Conservation (phyloP, 2,797 vertebrate genomes). For the Dendrocincla fuliginosa region DNA sequence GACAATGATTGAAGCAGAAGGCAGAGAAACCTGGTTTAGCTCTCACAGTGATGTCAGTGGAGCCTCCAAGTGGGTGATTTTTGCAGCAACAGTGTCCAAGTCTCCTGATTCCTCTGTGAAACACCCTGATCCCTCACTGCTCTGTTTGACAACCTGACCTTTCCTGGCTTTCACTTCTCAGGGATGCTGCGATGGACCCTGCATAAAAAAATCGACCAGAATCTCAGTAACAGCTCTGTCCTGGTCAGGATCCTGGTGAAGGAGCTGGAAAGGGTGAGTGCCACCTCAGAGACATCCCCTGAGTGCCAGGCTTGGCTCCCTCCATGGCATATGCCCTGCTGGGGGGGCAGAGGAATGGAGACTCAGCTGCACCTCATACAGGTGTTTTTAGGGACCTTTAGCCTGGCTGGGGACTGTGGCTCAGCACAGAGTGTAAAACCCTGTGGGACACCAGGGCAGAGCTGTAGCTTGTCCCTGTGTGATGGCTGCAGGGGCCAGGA, state of each 20-base stretch:
- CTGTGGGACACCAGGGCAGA: not conserved
- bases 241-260: constrained; percentile 87
- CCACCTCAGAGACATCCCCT: not conserved
- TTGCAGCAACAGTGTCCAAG: not conserved
- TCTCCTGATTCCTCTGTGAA: not conserved
- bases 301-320: rapidly evolving
- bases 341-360: not conserved
- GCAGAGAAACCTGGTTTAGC: not conserved
- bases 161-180: constrained; percentile 22
- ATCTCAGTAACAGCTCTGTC: constrained; percentile 79
- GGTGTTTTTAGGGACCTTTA: not conserved
- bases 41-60: rapidly evolving
- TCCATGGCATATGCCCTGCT: rapidly evolving
- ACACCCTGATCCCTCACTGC: rapidly evolving
- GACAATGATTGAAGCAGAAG: not conserved
- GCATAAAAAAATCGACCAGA: constrained; percentile 89
- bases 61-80: not conserved
- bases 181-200: constrained; percentile 95
- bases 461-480: not conserved
- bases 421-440: not conserved
- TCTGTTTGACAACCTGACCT: not conserved
- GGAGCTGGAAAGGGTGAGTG: constrained; percentile 90
- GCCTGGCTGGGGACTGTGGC: not conserved
- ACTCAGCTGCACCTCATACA: too few relatives aligned
- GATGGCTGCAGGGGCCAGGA: not conserved